phyloP scores from a whole-genome alignment of 1,140 invertebrate species.

The Cydia splendana region DNA sequence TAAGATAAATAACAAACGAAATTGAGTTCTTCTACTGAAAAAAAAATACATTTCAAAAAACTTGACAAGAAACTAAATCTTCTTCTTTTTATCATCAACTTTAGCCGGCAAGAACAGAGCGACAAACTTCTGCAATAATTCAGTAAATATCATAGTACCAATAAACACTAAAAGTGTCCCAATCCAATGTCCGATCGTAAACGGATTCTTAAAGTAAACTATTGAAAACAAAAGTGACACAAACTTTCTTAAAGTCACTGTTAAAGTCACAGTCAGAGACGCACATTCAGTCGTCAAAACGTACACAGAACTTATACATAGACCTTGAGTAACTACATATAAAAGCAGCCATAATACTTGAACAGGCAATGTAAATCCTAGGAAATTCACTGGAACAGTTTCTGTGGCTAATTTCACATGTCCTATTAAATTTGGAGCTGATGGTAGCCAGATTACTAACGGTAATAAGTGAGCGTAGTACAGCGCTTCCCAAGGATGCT shows the following conservation, averaged over 20 bases:
- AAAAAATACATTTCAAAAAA: too few relatives aligned
- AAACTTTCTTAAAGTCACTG: constrained; percentile 97
- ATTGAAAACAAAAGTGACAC: constrained; percentile 97
- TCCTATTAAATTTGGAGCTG: constrained; percentile 87
- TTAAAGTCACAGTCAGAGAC: constrained; percentile 96
- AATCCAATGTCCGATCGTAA: constrained; percentile 95
- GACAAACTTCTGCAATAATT: constrained; percentile 81
- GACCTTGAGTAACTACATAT: constrained; percentile 95
- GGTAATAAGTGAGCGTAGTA: constrained; percentile 97
- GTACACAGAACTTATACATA: constrained; percentile 97
- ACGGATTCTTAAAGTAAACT: constrained; percentile 96
- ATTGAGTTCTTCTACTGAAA: too few relatives aligned
- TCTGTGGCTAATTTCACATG: constrained; percentile 84
- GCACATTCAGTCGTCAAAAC: constrained; percentile 95
- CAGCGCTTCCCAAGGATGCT: constrained; percentile 96
- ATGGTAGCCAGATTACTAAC: constrained; percentile 90
- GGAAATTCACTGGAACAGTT: constrained; percentile 78
- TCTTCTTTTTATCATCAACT: constrained; percentile 48
- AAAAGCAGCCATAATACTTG: constrained; percentile 90
- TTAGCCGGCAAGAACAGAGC: constrained; percentile 52
- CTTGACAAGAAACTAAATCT: constrained; percentile 30
- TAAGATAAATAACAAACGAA: too few relatives aligned
- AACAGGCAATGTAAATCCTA: constrained; percentile 83
- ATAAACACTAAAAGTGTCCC: constrained; percentile 95
- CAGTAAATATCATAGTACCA: constrained; percentile 96